Evolutionary conservation across 2,797 vertebrate species (phyloP).

Genomic region (Catamblyrhynchus diadema): DNA sequence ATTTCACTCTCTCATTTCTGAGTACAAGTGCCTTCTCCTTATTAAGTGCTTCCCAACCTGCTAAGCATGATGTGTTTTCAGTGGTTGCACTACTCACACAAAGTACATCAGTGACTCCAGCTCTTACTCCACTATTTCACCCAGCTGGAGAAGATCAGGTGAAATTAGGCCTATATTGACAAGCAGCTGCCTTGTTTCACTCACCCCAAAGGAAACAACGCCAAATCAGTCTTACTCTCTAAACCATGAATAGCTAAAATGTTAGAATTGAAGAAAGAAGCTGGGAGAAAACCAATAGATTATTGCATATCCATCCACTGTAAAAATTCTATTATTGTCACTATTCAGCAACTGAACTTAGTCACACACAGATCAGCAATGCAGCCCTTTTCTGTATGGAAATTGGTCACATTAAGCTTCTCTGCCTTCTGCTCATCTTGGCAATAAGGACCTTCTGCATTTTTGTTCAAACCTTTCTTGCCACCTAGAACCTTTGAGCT

Average conservation of each 20-base stretch:
- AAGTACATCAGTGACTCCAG: background rate
- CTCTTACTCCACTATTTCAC: background rate
- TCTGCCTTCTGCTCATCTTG: background rate
- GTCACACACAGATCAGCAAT: background rate
- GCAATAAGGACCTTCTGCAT: background rate
- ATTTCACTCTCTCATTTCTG: constrained; percentile 50
- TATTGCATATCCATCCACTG: background rate
- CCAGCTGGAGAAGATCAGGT: background rate
- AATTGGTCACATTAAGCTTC: background rate
- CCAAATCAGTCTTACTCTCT: background rate
- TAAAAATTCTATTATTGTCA: background rate
- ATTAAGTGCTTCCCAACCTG: background rate
- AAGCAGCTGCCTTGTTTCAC: background rate
- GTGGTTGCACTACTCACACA: background rate
- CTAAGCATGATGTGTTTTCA: background rate
- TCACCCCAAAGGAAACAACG: background rate
- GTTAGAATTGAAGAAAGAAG: background rate
- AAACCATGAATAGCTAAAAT: background rate
- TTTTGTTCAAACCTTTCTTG: background rate
- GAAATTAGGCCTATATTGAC: background rate
- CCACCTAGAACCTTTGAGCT: background rate
- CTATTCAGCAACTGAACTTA: background rate
- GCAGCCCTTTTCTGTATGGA: background rate
- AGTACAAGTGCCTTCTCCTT: constrained; percentile 28
- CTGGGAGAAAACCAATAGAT: background rate